Evolutionary conservation across 2,113 vertebrate species (phyloP).

Genomic region (Gambusia holbrooki): DNA sequence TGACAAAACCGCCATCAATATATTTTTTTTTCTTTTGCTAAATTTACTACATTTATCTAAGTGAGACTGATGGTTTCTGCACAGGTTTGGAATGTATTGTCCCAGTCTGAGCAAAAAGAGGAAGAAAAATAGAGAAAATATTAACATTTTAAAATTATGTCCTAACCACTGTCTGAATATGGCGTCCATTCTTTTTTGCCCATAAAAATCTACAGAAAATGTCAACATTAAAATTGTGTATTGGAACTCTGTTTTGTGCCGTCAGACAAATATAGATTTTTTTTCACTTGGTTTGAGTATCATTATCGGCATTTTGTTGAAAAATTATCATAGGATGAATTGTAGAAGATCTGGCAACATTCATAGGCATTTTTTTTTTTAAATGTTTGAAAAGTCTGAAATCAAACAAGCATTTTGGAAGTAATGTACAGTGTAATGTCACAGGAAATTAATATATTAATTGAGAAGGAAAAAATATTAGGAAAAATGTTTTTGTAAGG

Average conservation of each 20-base stretch:
- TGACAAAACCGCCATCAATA: not conserved
- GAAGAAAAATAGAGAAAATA: not conserved
- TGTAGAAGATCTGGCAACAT: no score
- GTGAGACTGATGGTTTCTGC: not conserved
- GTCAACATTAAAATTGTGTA: not conserved
- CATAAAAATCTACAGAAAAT: not conserved
- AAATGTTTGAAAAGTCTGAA: no score
- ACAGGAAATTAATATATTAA: no score
- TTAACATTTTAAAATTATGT: not conserved
- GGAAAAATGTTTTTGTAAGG: no score
- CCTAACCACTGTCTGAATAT: not conserved
- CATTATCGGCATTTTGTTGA: not conserved
- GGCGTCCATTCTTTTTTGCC: not conserved
- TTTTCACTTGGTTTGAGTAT: not conserved
- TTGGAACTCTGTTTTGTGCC: not conserved
- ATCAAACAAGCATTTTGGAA: no score
- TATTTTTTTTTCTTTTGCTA: not conserved
- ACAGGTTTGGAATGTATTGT: not conserved
- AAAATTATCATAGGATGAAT: not conserved
- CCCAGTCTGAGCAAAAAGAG: not conserved
- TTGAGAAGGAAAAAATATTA: no score
- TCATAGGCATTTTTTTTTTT: no score
- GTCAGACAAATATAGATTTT: not conserved
- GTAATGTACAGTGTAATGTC: no score
- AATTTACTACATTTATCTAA: not conserved